Evolutionary conservation across 2,113 vertebrate genomes (phyloP), one percentile per base, ranked within the genome.

Genomic region (Camelus dromedarius): DNA sequence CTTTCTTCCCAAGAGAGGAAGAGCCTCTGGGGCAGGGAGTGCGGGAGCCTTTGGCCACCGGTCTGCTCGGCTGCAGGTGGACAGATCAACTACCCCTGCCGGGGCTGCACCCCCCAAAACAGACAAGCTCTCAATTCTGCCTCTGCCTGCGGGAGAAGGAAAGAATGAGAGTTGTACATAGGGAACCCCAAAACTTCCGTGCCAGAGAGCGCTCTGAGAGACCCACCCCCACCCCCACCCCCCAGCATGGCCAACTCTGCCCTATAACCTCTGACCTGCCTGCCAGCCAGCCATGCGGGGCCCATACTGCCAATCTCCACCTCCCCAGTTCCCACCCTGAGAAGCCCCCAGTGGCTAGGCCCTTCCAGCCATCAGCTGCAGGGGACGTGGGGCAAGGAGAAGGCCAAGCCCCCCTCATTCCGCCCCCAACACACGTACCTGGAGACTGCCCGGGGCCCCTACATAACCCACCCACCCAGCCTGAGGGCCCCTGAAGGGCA

Each of bases 181-280:
- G 28, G 10, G 2, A 79, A n/a, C 30, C n/a, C 8, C 13, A 64
- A 72, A 73, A 15, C 20, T 26, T 8, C 18, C 0, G 2, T 15
- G 38, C 48, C 58, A 58, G 46, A 58, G 46, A 72, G n/a, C 5
- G 6, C 48, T 56, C 72, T 18, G 32, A 58, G 22, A 58, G 60
- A 32, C 15, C 19, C 84, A 14, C 48, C 22, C 48, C 66, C 0
- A 0, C 54, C 48, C 13, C 54, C 35, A 30, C 38, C 12, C 1
- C 50, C 48, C 30, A 28, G 46, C 67, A n/a, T 67, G 19, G 19
- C 64, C 84, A 58, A 3, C 54, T 28, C 82, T n/a, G 80, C 22
- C 67, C 42, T 50, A 52, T 72, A 11, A 87, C 94, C 95, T 94
- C 89, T 79, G 77, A 75, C 77, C 89, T 69, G 77, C 73, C 93